A percentile compares a stretch with the other conserved stretches of the same genome.
Evolutionary conservation across 2,113 vertebrate genomes (phyloP).

Genomic region (Pseudopodoces humilis): DNA sequence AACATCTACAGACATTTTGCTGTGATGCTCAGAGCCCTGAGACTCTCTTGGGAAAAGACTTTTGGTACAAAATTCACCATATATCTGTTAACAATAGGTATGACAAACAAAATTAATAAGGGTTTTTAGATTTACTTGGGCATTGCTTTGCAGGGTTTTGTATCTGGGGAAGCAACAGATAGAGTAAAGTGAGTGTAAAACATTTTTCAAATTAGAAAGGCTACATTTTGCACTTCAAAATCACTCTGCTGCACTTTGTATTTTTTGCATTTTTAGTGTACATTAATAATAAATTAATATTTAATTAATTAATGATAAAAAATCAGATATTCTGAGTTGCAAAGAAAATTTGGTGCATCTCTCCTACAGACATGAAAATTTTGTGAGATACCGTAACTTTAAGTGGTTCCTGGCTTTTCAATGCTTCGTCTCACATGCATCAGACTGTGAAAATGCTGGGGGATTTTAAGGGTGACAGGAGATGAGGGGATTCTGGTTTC

Average conservation of each 20-base stretch:
- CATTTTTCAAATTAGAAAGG: not conserved
- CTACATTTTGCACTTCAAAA: not conserved
- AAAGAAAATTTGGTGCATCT: not conserved
- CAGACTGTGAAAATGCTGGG: conserved; percentile 6
- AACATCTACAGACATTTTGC: not conserved
- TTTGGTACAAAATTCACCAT: not conserved
- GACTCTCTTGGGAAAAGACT: not conserved
- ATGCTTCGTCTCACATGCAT: conserved; percentile 10
- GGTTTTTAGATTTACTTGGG: not conserved
- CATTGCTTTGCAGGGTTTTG: not conserved
- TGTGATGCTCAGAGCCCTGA: not conserved
- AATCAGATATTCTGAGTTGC: not conserved
- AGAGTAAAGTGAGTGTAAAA: not conserved
- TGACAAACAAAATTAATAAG: not conserved
- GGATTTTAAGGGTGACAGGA: not conserved
- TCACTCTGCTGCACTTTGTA: not conserved
- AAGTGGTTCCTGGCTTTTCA: conserved; percentile 13
- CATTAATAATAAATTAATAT: not conserved
- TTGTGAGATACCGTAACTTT: not conserved
- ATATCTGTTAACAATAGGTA: not conserved
- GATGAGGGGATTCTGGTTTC: not conserved
- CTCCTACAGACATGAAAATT: not conserved
- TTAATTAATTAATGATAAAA: not conserved
- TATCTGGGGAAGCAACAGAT: not conserved
- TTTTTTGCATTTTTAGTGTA: not conserved